Evolutionary conservation across 2,888 invertebrate species (phyloP).

Genomic region (Drosophila vallismaia): DNA sequence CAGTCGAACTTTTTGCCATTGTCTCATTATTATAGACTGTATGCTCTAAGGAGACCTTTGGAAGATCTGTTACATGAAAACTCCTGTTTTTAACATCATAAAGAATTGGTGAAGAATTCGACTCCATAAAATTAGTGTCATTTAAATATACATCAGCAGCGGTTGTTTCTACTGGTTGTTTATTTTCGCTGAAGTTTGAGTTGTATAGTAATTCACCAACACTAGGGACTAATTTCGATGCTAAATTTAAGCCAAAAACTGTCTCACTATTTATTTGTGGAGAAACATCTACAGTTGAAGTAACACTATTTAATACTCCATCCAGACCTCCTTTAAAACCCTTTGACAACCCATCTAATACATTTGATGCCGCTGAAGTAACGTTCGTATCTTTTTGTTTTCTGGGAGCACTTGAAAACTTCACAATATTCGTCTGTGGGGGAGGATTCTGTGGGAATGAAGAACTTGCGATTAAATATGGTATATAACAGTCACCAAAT

Average conservation of each 20-base stretch:
- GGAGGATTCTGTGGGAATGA: slow-evolving; percentile 1
- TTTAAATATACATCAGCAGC: slow-evolving; percentile 2
- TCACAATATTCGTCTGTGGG: background rate
- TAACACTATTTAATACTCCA: slow-evolving; percentile 75
- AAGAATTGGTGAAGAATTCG: background rate
- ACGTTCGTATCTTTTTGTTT: slow-evolving; percentile 70
- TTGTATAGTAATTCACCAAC: slow-evolving; percentile 69
- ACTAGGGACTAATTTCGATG: slow-evolving; percentile 80
- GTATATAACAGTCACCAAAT: slow-evolving; percentile 26
- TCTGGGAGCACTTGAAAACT: slow-evolving; percentile 2
- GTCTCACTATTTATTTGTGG: slow-evolving; percentile 46
- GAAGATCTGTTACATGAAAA: background rate
- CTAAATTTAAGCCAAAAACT: slow-evolving; percentile 77
- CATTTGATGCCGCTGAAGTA: slow-evolving; percentile 68
- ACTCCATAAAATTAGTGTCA: background rate
- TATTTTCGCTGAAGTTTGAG: slow-evolving; percentile 25
- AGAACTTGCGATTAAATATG: slow-evolving; percentile 34
- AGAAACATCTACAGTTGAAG: slow-evolving; percentile 49
- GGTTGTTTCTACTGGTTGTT: slow-evolving; percentile 30
- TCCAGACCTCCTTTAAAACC: slow-evolving; percentile 81
- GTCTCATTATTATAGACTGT: background rate
- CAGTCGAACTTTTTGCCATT: background rate
- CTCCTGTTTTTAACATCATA: background rate
- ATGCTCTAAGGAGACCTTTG: background rate
- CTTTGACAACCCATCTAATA: slow-evolving; percentile 79